Evolutionary conservation across 2,888 invertebrate genomes (phyloP).

Genomic region (Flexamia atlantica): DNA sequence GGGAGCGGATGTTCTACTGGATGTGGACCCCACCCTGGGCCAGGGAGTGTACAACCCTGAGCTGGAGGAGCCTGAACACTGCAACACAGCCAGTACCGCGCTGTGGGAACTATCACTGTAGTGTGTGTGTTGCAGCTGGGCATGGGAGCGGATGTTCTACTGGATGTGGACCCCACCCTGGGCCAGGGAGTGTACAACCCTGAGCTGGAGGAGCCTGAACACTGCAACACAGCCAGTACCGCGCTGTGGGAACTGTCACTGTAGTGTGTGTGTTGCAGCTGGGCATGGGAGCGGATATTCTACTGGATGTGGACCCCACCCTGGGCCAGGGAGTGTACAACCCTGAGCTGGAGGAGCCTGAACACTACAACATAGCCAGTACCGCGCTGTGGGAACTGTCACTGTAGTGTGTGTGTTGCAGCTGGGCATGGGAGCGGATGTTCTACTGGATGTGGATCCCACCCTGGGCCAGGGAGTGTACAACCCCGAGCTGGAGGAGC

Average conservation of each 20-base stretch:
- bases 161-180: conserved; percentile 85
- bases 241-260: conserved; percentile 86
- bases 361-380: conserved; percentile 91
- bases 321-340: conserved; percentile 88
- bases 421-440: too few relatives aligned
- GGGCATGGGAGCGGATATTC: conserved; percentile 80
- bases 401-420: too few relatives aligned
- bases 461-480: too few relatives aligned
- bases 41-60: conserved; percentile 89
- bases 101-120: conserved; percentile 86
- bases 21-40: conserved; percentile 84
- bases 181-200: conserved; percentile 90
- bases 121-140: conserved; percentile 76
- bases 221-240: conserved; percentile 90
- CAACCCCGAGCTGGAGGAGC: too few relatives aligned
- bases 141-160: conserved; percentile 81
- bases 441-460: too few relatives aligned
- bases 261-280: conserved; percentile 73
- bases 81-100: conserved; percentile 88
- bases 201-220: conserved; percentile 89
- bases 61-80: conserved; percentile 91
- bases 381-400: conserved; percentile 88
- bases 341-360: conserved; percentile 88
- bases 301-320: conserved; percentile 86
- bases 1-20: conserved; percentile 84